phyloP scores from a whole-genome alignment of 2,797 vertebrate genomes.

The Bovichtus variegatus region DNA sequence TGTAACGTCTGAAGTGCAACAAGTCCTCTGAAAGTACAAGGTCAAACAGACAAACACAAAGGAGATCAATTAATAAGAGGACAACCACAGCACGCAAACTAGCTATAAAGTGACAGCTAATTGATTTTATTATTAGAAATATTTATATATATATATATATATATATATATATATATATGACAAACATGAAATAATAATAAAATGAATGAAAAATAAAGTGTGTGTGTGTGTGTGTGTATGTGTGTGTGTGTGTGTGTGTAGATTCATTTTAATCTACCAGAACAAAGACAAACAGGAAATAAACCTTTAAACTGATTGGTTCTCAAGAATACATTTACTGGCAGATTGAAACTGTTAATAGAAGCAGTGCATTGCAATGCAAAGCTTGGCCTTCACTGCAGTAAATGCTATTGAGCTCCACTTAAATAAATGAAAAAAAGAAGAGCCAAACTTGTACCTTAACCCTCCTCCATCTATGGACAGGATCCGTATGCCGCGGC shows the following conservation, averaged over 20 bases:
- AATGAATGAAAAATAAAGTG: too few species aligned
- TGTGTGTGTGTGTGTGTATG: too few species aligned
- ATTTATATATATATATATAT: too few species aligned
- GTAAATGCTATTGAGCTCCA: background rate
- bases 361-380: background rate
- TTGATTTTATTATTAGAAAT: background rate
- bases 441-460: slow-evolving; percentile 81
- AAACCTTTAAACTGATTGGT: background rate
- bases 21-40: slow-evolving; percentile 88
- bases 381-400: background rate
- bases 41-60: slow-evolving; percentile 6
- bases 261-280: background rate
- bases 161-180: too few species aligned
- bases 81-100: background rate
- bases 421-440: slow-evolving; percentile 1
- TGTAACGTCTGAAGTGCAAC: slow-evolving; percentile 94
- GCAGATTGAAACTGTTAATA: background rate
- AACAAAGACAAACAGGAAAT: background rate
- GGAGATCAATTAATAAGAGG: background rate
- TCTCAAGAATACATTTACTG: slow-evolving; percentile 9
- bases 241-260: too few species aligned
- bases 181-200: too few species aligned
- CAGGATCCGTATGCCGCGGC: slow-evolving; percentile 92
- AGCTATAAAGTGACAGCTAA: background rate
- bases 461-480: slow-evolving; percentile 96